Evolutionary conservation across 1,140 invertebrate species (phyloP).

Genomic region (Drosophila jambulina): DNA sequence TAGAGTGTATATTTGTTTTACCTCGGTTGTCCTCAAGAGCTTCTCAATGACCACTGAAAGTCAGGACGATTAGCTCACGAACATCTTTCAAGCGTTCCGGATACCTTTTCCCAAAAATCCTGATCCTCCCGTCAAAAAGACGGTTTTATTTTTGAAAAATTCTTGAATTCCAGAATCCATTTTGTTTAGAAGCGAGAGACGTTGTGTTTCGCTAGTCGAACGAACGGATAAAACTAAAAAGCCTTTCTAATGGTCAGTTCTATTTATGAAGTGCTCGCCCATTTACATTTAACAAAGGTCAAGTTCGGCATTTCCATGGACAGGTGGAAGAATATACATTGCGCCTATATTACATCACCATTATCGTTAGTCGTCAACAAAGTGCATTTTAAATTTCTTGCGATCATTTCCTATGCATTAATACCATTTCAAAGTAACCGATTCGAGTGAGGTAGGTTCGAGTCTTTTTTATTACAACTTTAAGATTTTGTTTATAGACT

Average conservation of each 20-base stretch:
- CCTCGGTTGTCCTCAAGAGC: slow-evolving; percentile 89
- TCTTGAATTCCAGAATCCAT: slow-evolving; percentile 43
- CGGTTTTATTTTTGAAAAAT: slow-evolving; percentile 51
- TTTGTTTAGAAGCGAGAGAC: not conserved
- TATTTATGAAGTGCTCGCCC: slow-evolving; percentile 9
- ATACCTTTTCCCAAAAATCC: slow-evolving; percentile 62
- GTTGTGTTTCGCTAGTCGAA: not conserved
- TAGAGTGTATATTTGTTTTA: slow-evolving; percentile 90
- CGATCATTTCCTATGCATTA: not conserved
- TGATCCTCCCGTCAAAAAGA: slow-evolving; percentile 50
- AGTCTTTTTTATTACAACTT: not conserved
- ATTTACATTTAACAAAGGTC: slow-evolving; percentile 8
- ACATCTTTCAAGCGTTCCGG: not conserved
- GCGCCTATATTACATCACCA: not conserved
- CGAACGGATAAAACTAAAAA: slow-evolving; percentile 6
- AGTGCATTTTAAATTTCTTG: not conserved
- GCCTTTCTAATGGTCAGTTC: not conserved
- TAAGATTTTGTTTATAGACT: too few species aligned
- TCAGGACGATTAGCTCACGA: not conserved
- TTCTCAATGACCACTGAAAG: slow-evolving; percentile 89
- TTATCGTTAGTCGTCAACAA: not conserved
- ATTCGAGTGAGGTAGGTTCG: not conserved
- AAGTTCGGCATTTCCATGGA: not conserved
- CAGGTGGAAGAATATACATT: not conserved
- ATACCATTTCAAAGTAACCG: not conserved